Evolutionary conservation across 2,797 vertebrate genomes (phyloP).

Genomic region (Monodelphis domestica): DNA sequence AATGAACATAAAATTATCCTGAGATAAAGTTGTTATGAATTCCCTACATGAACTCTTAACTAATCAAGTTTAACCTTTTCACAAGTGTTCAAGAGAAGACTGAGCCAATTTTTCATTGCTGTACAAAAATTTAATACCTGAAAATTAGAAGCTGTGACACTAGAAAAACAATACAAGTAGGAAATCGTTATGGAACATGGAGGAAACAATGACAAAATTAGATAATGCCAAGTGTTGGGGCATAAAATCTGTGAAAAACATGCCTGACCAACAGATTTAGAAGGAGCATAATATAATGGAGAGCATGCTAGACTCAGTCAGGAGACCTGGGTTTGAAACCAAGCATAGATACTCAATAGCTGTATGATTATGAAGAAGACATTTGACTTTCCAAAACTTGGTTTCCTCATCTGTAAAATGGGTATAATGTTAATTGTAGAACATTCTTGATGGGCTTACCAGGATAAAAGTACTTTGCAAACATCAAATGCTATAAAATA

Average conservation of each 20-base stretch:
- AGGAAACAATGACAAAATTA: slow-evolving; percentile 51
- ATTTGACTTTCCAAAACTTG: not conserved
- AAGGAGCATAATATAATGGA: not conserved
- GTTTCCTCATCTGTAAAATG: not conserved
- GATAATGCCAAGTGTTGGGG: not conserved
- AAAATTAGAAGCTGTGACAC: not conserved
- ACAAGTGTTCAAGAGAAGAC: not conserved
- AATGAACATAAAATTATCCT: slow-evolving; percentile 46
- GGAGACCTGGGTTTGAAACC: not conserved
- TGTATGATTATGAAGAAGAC: not conserved
- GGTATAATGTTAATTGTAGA: not conserved
- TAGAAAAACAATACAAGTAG: slow-evolving; percentile 56
- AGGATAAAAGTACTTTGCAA: not conserved
- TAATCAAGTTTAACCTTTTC: slow-evolving; percentile 35
- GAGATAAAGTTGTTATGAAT: slow-evolving; percentile 29
- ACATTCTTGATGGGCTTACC: not conserved
- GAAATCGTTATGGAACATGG: slow-evolving; percentile 41
- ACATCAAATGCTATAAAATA: no score
- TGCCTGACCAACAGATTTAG: not conserved
- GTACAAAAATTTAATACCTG: slow-evolving; percentile 4
- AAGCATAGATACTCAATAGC: not conserved
- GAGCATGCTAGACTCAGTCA: not conserved
- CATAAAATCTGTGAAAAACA: slow-evolving; percentile 4
- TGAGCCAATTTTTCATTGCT: slow-evolving; percentile 22
- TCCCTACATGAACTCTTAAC: not conserved